phyloP scores from a whole-genome alignment of 2,888 invertebrate species.

The Apotomis turbidana region DNA sequence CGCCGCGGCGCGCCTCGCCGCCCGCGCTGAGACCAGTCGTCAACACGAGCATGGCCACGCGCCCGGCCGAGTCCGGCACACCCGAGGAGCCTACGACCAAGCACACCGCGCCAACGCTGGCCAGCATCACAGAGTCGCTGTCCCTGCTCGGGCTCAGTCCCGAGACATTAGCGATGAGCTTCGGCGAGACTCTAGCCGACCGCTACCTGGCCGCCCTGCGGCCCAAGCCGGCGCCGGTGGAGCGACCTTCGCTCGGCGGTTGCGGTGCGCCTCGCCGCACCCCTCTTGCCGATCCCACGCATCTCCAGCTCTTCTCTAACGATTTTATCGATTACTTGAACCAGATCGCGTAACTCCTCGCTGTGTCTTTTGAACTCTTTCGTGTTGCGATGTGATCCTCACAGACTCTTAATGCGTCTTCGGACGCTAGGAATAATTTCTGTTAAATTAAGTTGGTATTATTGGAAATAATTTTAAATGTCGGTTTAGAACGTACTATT shows the following conservation, averaged over 20 bases:
- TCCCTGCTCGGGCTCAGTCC: slow-evolving; percentile 74
- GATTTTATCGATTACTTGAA: slow-evolving; percentile 86
- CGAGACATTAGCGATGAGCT: slow-evolving; percentile 74
- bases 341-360: slow-evolving; percentile 80
- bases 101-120: slow-evolving; percentile 64
- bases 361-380: slow-evolving; percentile 59
- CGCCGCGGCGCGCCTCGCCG: slow-evolving; percentile 74
- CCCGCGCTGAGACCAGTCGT: slow-evolving; percentile 77
- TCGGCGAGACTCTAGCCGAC: slow-evolving; percentile 78
- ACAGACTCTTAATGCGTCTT: slow-evolving; percentile 51
- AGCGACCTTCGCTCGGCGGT: slow-evolving; percentile 51
- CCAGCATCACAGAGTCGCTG: slow-evolving; percentile 75
- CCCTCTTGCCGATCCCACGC: slow-evolving; percentile 62
- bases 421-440: slow-evolving; percentile 74
- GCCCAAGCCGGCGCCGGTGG: slow-evolving; percentile 61
- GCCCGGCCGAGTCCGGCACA: slow-evolving; percentile 57
- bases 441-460: slow-evolving; percentile 83
- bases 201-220: slow-evolving; percentile 74
- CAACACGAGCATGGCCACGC: slow-evolving; percentile 80
- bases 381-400: slow-evolving; percentile 56
- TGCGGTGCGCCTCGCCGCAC: slow-evolving; percentile 63
- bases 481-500: slow-evolving; percentile 81
- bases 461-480: slow-evolving; percentile 82
- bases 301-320: slow-evolving; percentile 85
- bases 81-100: slow-evolving; percentile 60